phyloP scores from a whole-genome alignment of 2,888 invertebrate species.

The Watsonalla cultraria region DNA sequence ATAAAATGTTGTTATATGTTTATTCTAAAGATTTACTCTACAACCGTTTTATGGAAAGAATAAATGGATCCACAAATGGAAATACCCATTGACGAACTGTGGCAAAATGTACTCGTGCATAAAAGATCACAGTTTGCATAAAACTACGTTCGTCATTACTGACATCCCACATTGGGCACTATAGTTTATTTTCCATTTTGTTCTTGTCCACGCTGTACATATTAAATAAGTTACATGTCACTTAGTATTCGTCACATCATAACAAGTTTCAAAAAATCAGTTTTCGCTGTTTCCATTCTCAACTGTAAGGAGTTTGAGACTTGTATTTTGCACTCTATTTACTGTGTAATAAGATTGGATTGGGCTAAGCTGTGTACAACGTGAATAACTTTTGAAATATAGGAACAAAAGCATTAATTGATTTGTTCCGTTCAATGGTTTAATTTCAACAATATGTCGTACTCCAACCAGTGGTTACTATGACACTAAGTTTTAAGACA shows the following conservation, averaged over 20 bases:
- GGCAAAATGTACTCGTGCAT: too few relatives aligned
- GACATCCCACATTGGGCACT: background rate
- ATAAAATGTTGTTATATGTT: too few relatives aligned
- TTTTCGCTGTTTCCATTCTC: background rate
- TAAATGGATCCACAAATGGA: too few relatives aligned
- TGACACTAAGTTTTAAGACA: background rate
- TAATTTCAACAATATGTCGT: slow-evolving; percentile 4
- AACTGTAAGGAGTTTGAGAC: too few relatives aligned
- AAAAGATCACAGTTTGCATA: too few relatives aligned
- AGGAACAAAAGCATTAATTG: slow-evolving; percentile 13
- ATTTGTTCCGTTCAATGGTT: slow-evolving; percentile 17
- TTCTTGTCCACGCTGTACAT: background rate
- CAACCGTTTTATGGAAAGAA: too few relatives aligned
- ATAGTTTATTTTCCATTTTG: background rate
- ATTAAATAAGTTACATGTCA: background rate
- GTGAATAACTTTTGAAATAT: slow-evolving; percentile 8
- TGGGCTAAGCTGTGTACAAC: background rate
- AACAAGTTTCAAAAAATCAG: background rate
- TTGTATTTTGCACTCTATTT: background rate
- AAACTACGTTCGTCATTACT: background rate
- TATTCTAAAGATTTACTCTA: too few relatives aligned
- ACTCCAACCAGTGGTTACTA: background rate
- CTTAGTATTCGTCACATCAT: slow-evolving; percentile 14
- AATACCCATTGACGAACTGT: too few relatives aligned
- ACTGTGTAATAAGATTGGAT: too few relatives aligned